Conservation (phyloP, 2,113 vertebrate species). For the Microcebus tavaratra region DNA sequence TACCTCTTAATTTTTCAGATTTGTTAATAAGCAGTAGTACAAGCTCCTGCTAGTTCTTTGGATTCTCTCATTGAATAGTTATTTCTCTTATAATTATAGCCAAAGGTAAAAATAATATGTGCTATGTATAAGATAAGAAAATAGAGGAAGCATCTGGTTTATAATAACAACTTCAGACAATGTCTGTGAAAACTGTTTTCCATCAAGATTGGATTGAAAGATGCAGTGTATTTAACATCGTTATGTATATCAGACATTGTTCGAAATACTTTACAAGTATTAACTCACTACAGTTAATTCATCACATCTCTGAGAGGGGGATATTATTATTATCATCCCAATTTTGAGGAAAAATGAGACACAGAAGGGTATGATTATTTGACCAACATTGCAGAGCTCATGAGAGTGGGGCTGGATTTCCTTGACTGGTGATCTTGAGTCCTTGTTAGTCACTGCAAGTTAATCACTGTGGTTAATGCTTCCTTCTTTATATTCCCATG, state of each 20-base stretch:
- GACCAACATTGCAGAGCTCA: not conserved
- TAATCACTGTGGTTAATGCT: not conserved
- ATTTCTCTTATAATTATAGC: not conserved
- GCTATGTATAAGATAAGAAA: not conserved
- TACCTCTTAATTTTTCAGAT: not conserved
- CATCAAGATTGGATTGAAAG: not conserved
- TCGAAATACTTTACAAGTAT: conserved; percentile 19
- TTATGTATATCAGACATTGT: not conserved
- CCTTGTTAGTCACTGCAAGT: not conserved
- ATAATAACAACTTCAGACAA: not conserved
- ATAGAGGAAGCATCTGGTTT: not conserved
- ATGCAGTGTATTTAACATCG: not conserved
- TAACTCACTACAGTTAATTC: conserved; percentile 31
- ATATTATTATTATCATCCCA: not conserved
- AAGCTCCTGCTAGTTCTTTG: not conserved
- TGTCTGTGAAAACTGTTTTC: not conserved
- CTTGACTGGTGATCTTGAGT: not conserved
- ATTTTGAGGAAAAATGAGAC: not conserved
- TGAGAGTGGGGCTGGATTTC: not conserved
- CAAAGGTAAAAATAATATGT: not conserved
- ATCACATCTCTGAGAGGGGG: not conserved
- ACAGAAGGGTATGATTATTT: not conserved
- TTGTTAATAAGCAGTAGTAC: not conserved
- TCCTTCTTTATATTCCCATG: not conserved
- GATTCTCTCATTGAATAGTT: not conserved